Percentiles rank a stretch among this genome's conserved stretches.
These are phyloP conservation scores for Ennomos fuscantarius DNA, from an alignment of 2,888 invertebrate species.

Conservation along the genomic window DNA sequence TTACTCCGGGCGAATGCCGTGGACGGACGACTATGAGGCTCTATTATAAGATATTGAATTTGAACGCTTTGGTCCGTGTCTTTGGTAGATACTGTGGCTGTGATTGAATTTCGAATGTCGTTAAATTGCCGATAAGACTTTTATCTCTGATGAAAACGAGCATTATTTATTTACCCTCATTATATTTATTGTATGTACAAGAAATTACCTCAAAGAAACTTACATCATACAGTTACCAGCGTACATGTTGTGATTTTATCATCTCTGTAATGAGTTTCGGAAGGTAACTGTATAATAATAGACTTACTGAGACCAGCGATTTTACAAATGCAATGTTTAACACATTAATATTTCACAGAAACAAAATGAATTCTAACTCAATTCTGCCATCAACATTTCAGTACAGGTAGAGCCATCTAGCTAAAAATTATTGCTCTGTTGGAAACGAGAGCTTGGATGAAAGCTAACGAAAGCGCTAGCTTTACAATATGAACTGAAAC, in stretches of 20 bases:
- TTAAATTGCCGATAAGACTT: slow-evolving; percentile 7
- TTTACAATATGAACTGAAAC: too few relatives aligned
- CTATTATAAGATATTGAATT: slow-evolving; percentile 64
- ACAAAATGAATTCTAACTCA: neutral
- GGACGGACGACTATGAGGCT: slow-evolving; percentile 54
- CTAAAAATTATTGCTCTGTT: neutral
- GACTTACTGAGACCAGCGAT: neutral
- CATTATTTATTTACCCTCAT: too few relatives aligned
- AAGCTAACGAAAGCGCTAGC: too few relatives aligned
- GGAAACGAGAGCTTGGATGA: neutral
- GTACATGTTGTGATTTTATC: too few relatives aligned
- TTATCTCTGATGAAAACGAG: neutral
- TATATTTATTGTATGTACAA: too few relatives aligned
- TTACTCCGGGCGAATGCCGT: slow-evolving; percentile 69
- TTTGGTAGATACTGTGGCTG: slow-evolving; percentile 24
- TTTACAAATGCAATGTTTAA: too few relatives aligned
- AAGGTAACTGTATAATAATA: neutral
- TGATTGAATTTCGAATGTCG: slow-evolving; percentile 50
- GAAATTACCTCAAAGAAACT: too few relatives aligned
- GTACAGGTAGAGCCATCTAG: slow-evolving; percentile 38
- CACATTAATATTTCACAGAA: slow-evolving; percentile 3
- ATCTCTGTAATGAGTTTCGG: too few relatives aligned
- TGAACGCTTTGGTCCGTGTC: slow-evolving; percentile 47
- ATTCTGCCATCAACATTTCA: neutral
- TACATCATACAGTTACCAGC: too few relatives aligned